phyloP scores from a whole-genome alignment of 2,797 vertebrate species.

The Sorex maritimensis region DNA sequence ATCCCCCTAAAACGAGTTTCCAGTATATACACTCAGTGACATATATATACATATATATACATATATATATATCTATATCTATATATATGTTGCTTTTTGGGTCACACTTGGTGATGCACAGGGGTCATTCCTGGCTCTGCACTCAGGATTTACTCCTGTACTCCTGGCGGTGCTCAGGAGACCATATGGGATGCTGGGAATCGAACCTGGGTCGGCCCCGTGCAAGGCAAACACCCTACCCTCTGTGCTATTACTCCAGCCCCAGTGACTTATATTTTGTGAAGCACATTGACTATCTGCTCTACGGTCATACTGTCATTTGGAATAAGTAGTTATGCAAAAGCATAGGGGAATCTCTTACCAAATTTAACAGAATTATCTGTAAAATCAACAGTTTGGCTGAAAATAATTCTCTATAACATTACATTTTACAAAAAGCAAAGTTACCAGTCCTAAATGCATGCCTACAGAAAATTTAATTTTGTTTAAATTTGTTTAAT shows the following conservation, averaged over 20 bases:
- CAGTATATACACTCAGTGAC: background rate
- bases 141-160: too few species aligned
- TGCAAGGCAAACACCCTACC: too few species aligned
- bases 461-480: background rate
- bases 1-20: background rate
- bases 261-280: background rate
- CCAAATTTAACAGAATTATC: background rate
- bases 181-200: too few species aligned
- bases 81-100: too few species aligned
- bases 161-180: too few species aligned
- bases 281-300: background rate
- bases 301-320: background rate
- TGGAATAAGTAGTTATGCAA: background rate
- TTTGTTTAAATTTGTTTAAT: constrained; percentile 7
- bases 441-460: background rate
- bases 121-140: too few species aligned
- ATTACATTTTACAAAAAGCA: constrained; percentile 39
- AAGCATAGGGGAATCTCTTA: background rate
- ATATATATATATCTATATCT: too few species aligned
- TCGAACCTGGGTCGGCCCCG: too few species aligned
- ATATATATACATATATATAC: too few species aligned
- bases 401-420: background rate
- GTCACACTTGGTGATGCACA: too few species aligned
- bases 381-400: background rate
- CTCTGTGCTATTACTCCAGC: too few species aligned